Evolutionary conservation across 64 coral and sea anemone genomes (phyloP), one percentile per base, ranked within the genome.

Genomic region (Pocillopora damicornis): DNA sequence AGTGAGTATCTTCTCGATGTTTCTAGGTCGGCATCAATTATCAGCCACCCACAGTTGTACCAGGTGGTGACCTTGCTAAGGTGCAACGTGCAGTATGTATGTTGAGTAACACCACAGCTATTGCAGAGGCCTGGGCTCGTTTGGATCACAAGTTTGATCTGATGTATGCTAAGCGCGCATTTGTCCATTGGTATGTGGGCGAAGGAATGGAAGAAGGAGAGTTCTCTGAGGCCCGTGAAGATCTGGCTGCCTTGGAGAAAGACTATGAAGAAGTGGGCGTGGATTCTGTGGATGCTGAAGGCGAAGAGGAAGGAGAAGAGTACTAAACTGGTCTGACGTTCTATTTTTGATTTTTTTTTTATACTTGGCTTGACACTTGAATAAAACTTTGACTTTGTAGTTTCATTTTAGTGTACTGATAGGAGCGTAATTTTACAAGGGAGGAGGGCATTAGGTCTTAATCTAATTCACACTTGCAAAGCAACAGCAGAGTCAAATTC

Each of bases 181-280:
- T 85, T 73, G 81, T 85, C 65, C 81, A 85, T 42, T 85, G 81
- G 81, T 85, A 85, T 15, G 81, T 85, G 81, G 81, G 81, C 20
- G 81, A 85, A 42, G 81, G 80, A 0, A 85, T 85, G 81, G 81
- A 85, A n/a, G 81, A 85, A 59, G 81, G 81, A 0, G 81, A 85
- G 36, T 85, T 85, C 38, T 85, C 81, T 14, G 81, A 85, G 42
- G 81, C 81, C 72, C 81, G 81, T 66, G 81, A 85, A 85, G 81
- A 85, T 85, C 37, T 85, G 38, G 81, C 81, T 42, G 81, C 81
- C 38, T 65, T 85, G 13, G 81, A 85, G 38, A 85, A 85, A 42
- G 81, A 85, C 65, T 85, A 85, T 45, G 81, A 85, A 65, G 81
- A 85, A 85, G 81, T 85, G 81, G 81, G 81, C 9, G 81, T 85